phyloP scores from a whole-genome alignment of 2,797 vertebrate species.

The Pangasius mekongensis region DNA sequence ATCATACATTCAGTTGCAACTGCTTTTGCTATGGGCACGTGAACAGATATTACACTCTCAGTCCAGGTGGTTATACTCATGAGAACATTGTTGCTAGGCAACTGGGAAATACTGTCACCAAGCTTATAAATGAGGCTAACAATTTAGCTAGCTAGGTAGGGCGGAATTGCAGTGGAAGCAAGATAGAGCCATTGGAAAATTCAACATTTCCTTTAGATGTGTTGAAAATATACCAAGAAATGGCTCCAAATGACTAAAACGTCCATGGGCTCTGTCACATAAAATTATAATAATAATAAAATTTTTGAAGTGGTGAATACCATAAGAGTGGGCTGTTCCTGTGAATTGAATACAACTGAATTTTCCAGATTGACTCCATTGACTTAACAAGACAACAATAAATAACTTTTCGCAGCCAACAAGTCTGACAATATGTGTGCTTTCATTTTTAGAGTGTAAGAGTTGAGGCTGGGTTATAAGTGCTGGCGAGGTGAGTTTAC shows the following conservation, averaged over 20 bases:
- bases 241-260: not conserved
- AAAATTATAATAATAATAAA: too few relatives aligned
- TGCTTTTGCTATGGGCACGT: not conserved
- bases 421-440: too few relatives aligned
- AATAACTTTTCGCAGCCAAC: too few relatives aligned
- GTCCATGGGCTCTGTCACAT: not conserved
- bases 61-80: not conserved
- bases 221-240: not conserved
- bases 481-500: too few relatives aligned
- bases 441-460: too few relatives aligned
- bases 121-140: not conserved
- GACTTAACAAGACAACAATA: too few relatives aligned
- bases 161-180: not conserved
- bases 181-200: not conserved
- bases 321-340: too few relatives aligned
- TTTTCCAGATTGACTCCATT: too few relatives aligned
- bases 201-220: not conserved
- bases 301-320: too few relatives aligned
- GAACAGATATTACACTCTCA: not conserved
- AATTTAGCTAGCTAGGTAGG: not conserved
- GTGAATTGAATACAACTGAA: too few relatives aligned
- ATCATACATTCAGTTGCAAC: not conserved
- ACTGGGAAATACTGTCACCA: not conserved
- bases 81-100: not conserved
- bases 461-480: too few relatives aligned